phyloP scores from a whole-genome alignment of 1,140 invertebrate genomes.

The Olivierus martensii region DNA sequence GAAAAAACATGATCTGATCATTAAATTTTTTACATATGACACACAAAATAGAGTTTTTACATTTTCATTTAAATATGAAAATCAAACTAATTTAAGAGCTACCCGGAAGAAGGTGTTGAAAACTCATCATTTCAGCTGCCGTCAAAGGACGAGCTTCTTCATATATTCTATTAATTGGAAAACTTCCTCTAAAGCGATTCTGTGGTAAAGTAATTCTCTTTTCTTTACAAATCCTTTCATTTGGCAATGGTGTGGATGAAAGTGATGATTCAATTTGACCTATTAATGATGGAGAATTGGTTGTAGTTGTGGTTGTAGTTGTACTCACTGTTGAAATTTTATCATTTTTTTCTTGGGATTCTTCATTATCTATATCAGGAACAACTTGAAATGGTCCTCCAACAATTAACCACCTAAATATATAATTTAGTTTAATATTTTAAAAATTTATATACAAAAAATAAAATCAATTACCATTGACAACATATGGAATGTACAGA shows the following conservation, averaged over 20 bases:
- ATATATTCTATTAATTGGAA: slow-evolving; percentile 15
- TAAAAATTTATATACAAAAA: neutral
- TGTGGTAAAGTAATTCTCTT: neutral
- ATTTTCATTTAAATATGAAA: too few species aligned
- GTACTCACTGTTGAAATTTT: neutral
- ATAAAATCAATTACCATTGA: slow-evolving; percentile 27
- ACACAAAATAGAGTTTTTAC: too few species aligned
- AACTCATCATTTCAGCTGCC: slow-evolving; percentile 11
- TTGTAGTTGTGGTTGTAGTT: neutral
- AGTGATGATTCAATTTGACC: too few species aligned
- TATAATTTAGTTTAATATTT: neutral
- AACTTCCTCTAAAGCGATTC: neutral
- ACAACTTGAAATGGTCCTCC: slow-evolving; percentile 25
- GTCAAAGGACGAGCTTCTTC: slow-evolving; percentile 21
- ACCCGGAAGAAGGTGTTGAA: slow-evolving; percentile 8
- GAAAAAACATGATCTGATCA: too few species aligned
- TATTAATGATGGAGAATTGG: neutral
- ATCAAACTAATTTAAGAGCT: too few species aligned
- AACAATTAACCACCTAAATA: slow-evolving; percentile 2
- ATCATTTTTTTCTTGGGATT: neutral
- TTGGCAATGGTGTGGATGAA: neutral
- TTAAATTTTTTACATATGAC: too few species aligned
- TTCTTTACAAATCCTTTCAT: neutral
- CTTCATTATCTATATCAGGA: slow-evolving; percentile 22
- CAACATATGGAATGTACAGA: slow-evolving; percentile 35